Conservation (phyloP, 2,113 vertebrate species). For the Camarhynchus parvulus region DNA sequence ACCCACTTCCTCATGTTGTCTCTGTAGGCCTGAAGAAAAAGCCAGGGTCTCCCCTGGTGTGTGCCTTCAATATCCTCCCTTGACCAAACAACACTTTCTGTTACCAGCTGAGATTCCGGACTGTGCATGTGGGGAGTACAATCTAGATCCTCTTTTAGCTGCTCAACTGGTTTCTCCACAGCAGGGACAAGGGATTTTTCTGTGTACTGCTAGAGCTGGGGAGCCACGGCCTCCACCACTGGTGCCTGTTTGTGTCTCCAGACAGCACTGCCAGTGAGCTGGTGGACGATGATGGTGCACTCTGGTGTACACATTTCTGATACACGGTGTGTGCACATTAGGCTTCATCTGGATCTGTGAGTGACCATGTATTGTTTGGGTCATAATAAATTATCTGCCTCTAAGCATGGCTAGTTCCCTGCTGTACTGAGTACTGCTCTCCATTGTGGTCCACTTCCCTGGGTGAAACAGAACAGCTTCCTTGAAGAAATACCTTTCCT, state of each 20-base stretch:
- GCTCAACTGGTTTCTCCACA: not conserved
- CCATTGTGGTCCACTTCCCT: not conserved
- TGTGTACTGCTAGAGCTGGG: not conserved
- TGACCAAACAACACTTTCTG: not conserved
- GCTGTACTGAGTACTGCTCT: not conserved
- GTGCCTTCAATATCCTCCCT: not conserved
- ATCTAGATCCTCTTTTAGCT: not conserved
- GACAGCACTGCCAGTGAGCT: not conserved
- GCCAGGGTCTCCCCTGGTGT: not conserved
- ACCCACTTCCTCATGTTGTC: not conserved
- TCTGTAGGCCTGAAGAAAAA: not conserved
- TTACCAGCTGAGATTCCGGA: not conserved
- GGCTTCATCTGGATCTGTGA: not conserved
- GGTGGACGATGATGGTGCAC: not conserved
- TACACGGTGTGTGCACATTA: not conserved
- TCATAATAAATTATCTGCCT: not conserved
- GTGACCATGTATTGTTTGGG: no score
- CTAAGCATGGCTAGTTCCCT: not conserved
- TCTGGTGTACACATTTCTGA: not conserved
- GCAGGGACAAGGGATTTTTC: not conserved
- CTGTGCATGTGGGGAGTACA: fast-evolving
- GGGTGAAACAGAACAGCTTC: not conserved
- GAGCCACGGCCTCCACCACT: not conserved
- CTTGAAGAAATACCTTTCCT: not conserved
- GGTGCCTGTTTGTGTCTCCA: not conserved